Percentiles rank a stretch among this genome's conserved stretches.
Evolutionary conservation across 2,888 invertebrate species (phyloP).

Genomic region (Rhimphoctona megacephalus): DNA sequence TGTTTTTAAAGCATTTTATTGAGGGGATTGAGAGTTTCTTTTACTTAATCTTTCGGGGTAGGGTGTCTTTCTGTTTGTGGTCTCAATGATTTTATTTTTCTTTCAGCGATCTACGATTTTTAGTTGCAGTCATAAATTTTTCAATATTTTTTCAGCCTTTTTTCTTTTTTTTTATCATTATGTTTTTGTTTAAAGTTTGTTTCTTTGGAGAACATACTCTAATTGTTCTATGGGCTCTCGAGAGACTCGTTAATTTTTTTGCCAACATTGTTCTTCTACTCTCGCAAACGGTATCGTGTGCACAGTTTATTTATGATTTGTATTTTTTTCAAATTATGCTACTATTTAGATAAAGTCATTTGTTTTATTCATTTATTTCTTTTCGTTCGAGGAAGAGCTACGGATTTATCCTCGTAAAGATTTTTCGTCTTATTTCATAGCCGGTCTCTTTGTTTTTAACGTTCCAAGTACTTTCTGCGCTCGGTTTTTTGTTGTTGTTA

Average conservation of each 20-base stretch:
- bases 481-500: background rate
- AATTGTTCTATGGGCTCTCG: background rate
- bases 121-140: background rate
- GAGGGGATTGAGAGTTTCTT: background rate
- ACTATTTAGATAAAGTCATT: background rate
- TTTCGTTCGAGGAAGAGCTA: background rate
- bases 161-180: no score
- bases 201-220: background rate
- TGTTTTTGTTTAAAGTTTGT: no score
- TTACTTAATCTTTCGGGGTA: background rate
- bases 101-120: background rate
- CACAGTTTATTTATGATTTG: background rate
- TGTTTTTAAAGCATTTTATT: background rate
- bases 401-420: background rate
- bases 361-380: background rate
- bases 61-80: background rate
- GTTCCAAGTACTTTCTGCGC: background rate
- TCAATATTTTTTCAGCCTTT: background rate
- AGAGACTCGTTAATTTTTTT: background rate
- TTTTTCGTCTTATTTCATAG: background rate
- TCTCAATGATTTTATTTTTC: background rate
- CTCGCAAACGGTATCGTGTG: background rate
- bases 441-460: background rate
- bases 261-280: background rate
- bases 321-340: background rate